phyloP scores from a whole-genome alignment of 2,888 invertebrate genomes.

The Imbricaverruca yamaguchii region DNA sequence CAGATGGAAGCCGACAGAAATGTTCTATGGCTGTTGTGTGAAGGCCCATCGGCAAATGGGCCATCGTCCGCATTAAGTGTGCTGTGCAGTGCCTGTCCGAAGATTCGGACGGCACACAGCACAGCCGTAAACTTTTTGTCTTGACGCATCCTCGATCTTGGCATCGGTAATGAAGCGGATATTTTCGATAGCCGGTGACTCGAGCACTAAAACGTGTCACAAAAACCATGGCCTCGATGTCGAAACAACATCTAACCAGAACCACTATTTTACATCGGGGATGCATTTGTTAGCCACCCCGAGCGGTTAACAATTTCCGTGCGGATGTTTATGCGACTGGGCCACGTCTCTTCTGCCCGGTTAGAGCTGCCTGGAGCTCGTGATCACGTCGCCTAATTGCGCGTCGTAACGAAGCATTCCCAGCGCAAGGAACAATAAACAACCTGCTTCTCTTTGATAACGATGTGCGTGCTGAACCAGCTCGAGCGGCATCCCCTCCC shows the following conservation, averaged over 20 bases:
- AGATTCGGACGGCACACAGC: not conserved
- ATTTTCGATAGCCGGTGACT: not conserved
- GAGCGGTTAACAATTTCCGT: not conserved
- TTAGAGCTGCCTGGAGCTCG: not conserved
- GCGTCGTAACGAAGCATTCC: not conserved
- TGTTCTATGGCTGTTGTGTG: too few species aligned
- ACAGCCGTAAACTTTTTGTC: not conserved
- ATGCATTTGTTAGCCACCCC: too few species aligned
- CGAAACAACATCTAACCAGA: not conserved
- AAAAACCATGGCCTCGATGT: not conserved
- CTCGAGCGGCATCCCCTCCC: too few species aligned
- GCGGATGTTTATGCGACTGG: not conserved
- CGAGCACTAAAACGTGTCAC: not conserved
- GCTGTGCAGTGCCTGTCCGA: too few species aligned
- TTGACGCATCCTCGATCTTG: not conserved
- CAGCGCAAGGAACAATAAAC: not conserved
- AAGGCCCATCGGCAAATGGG: too few species aligned
- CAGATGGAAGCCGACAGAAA: too few species aligned
- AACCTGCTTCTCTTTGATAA: not conserved
- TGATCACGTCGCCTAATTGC: not conserved
- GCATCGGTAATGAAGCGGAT: not conserved
- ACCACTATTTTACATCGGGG: too few species aligned
- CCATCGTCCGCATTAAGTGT: too few species aligned
- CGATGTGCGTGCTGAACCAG: not conserved
- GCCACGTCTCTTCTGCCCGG: not conserved